Conservation (phyloP, 2,797 vertebrate species). For the Atherinosoma microstoma region DNA sequence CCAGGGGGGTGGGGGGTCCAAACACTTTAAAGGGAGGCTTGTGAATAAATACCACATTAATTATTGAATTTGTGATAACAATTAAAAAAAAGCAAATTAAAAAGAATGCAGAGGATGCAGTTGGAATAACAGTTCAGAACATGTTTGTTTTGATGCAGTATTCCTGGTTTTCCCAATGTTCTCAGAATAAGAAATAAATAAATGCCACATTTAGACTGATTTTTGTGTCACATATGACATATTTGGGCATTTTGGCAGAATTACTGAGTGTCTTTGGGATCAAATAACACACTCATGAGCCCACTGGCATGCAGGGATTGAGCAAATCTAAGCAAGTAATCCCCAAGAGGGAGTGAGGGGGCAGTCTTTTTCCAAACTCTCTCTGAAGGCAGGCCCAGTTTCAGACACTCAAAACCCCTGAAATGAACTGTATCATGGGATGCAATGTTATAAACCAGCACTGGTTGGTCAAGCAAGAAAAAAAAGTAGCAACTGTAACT, state of each 20-base stretch:
- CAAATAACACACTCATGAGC: not conserved
- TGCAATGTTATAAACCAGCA: not conserved
- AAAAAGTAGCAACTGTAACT: no score
- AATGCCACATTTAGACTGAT: not conserved
- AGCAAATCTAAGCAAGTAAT: not conserved
- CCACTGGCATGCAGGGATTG: not conserved
- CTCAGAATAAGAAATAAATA: not conserved
- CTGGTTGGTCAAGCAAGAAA: not conserved
- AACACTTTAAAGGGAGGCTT: not conserved
- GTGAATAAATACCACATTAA: not conserved
- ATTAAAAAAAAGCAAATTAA: not conserved
- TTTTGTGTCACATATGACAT: not conserved
- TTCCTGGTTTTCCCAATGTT: not conserved
- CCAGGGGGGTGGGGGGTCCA: not conserved
- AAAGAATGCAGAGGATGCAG: not conserved
- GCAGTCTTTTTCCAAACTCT: not conserved
- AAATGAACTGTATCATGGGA: not conserved
- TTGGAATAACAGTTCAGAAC: not conserved
- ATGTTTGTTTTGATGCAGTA: not conserved
- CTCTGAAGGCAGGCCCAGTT: not conserved
- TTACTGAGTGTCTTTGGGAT: not conserved
- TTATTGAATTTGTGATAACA: not conserved
- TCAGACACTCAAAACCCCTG: not conserved
- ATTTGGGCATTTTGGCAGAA: not conserved
- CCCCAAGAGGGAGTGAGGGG: not conserved